These are phyloP conservation scores for Mormyrus hasselquistii DNA, from an alignment of 2,797 vertebrate species.

Conservation along the genomic window DNA sequence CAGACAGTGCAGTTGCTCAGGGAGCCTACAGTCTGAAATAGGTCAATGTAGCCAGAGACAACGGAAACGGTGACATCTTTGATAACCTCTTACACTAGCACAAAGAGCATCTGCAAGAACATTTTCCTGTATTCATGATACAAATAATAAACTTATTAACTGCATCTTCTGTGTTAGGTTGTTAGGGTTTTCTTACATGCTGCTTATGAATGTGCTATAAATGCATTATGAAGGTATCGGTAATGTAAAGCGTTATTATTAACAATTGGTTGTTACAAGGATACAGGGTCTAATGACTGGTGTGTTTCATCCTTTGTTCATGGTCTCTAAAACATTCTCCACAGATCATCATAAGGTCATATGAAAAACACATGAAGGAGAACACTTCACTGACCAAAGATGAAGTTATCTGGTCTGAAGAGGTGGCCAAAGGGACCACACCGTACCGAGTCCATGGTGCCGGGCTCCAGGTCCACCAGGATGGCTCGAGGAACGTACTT, in stretches of 20 bases:
- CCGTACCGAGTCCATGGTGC: constrained; percentile 67
- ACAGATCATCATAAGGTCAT: neutral
- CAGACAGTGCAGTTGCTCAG: neutral
- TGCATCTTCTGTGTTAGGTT: neutral
- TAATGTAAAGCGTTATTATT: neutral
- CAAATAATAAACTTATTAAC: neutral
- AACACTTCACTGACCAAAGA: constrained; percentile 56
- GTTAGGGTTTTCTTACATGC: neutral
- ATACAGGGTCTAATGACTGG: neutral
- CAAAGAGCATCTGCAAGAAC: neutral
- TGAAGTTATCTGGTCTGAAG: constrained; percentile 73
- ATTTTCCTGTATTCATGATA: neutral
- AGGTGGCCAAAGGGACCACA: constrained; percentile 68
- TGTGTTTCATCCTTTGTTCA: neutral
- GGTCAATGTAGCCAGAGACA: neutral
- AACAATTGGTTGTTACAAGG: neutral
- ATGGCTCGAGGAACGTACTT: constrained; percentile 71
- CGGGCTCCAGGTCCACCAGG: constrained; percentile 69
- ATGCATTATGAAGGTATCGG: neutral
- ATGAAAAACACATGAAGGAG: neutral
- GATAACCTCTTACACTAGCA: neutral
- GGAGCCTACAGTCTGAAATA: neutral
- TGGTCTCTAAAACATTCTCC: neutral
- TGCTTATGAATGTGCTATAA: neutral
- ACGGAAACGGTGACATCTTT: neutral